phyloP scores from a whole-genome alignment of 2,113 vertebrate species.

The Oncorhynchus gorbuscha region DNA sequence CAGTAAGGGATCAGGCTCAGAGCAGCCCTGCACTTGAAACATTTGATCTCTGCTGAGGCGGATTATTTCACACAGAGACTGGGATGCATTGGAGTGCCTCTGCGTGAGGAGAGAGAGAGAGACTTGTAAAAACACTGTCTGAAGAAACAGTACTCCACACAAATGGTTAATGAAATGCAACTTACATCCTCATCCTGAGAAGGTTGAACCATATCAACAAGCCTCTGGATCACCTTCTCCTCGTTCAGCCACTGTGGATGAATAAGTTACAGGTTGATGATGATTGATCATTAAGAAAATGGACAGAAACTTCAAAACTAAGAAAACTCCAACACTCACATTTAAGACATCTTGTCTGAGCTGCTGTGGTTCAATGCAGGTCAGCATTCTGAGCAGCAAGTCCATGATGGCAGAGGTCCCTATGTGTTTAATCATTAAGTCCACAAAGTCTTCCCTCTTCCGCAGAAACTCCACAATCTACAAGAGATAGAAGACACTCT shows the following conservation, averaged over 20 bases:
- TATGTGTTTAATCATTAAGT: constrained; percentile 97
- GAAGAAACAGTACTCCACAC: background rate
- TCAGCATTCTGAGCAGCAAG: constrained; percentile 93
- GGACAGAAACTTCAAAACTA: background rate
- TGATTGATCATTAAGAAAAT: background rate
- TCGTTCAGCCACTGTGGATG: constrained; percentile 90
- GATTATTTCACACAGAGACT: constrained; percentile 98
- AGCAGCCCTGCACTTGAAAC: constrained; percentile 93
- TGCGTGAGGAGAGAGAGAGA: constrained; percentile 56
- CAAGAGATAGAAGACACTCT: constrained; percentile 5
- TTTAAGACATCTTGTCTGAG: constrained; percentile 94
- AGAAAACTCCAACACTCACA: constrained; percentile 68
- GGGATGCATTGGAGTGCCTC: constrained; percentile 98
- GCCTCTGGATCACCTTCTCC: constrained; percentile 93
- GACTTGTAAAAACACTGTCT: background rate
- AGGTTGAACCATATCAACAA: constrained; percentile 94
- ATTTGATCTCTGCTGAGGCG: constrained; percentile 98
- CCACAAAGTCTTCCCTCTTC: constrained; percentile 93
- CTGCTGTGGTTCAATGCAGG: constrained; percentile 95
- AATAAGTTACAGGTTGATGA: background rate
- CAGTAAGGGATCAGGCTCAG: constrained; percentile 93
- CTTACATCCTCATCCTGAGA: constrained; percentile 98
- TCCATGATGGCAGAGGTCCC: constrained; percentile 99
- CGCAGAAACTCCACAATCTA: constrained; percentile 96
- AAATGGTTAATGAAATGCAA: constrained; percentile 27